Evolutionary conservation across 2,113 vertebrate species (phyloP).

Genomic region (Syngnathus typhle): DNA sequence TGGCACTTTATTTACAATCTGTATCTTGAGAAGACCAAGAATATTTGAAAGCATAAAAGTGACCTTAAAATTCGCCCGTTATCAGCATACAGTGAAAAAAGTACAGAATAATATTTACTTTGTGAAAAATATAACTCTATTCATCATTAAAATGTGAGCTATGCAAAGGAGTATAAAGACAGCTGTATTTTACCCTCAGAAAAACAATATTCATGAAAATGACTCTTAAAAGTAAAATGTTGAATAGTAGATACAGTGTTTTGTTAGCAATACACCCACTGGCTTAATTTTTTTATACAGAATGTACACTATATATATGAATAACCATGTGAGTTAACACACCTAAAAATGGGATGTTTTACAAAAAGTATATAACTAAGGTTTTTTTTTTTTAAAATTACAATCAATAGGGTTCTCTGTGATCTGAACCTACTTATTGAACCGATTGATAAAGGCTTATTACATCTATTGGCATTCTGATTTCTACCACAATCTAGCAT

Average conservation of each 20-base stretch:
- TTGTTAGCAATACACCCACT: slow-evolving; percentile 66
- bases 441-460: slow-evolving; percentile 41
- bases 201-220: slow-evolving; percentile 84
- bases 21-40: slow-evolving; percentile 52
- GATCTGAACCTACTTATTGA: slow-evolving; percentile 29
- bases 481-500: slow-evolving; percentile 79
- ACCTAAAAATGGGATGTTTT: slow-evolving; percentile 63
- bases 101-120: slow-evolving; percentile 85
- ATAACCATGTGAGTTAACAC: slow-evolving; percentile 60
- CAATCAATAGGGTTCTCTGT: slow-evolving; percentile 44
- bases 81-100: slow-evolving; percentile 71
- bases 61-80: slow-evolving; percentile 73
- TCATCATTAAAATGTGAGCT: slow-evolving; percentile 69
- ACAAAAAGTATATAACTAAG: slow-evolving; percentile 66
- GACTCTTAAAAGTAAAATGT: slow-evolving; percentile 72
- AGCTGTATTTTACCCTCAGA: slow-evolving; percentile 72
- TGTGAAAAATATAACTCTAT: slow-evolving; percentile 98
- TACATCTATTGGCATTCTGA: slow-evolving; percentile 41
- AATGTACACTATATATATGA: slow-evolving; percentile 76
- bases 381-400: slow-evolving; percentile 45
- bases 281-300: slow-evolving; percentile 67
- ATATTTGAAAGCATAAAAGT: slow-evolving; percentile 78
- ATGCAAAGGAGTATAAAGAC: slow-evolving; percentile 76
- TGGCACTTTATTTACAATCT: slow-evolving; percentile 63
- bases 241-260: slow-evolving; percentile 44